phyloP scores from a whole-genome alignment of 1,140 invertebrate genomes.

The Leptinotarsa texana region DNA sequence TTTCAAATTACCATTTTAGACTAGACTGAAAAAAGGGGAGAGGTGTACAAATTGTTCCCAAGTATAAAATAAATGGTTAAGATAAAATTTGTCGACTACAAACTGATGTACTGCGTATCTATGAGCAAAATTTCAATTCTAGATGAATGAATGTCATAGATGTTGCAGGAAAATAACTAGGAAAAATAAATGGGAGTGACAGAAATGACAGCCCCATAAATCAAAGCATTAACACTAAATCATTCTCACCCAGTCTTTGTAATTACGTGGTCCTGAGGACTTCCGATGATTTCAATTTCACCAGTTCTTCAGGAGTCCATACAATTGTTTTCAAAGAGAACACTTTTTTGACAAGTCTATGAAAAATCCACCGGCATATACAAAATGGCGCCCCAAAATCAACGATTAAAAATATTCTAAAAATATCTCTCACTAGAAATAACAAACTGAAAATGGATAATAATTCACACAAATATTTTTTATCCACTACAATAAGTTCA shows the following conservation, averaged over 20 bases:
- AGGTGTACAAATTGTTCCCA: neutral
- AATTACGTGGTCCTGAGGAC: slow-evolving; percentile 9
- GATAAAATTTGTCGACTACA: neutral
- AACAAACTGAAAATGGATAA: slow-evolving; percentile 18
- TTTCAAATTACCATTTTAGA: slow-evolving; percentile 46
- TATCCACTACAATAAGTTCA: slow-evolving; percentile 35
- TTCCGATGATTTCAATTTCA: slow-evolving; percentile 1
- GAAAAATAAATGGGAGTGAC: slow-evolving; percentile 54
- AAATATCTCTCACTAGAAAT: slow-evolving; percentile 34
- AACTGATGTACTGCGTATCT: slow-evolving; percentile 1
- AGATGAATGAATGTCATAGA: slow-evolving; percentile 43
- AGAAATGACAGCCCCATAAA: slow-evolving; percentile 37
- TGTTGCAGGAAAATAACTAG: slow-evolving; percentile 12
- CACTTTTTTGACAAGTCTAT: slow-evolving; percentile 45
- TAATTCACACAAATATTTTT: slow-evolving; percentile 27
- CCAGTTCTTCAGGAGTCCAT: slow-evolving; percentile 45
- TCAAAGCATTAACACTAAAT: slow-evolving; percentile 23
- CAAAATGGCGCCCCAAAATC: slow-evolving; percentile 54
- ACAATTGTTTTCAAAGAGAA: slow-evolving; percentile 32
- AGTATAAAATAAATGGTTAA: neutral
- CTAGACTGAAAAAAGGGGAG: slow-evolving; percentile 34
- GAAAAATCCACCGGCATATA: slow-evolving; percentile 53
- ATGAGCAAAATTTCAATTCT: neutral
- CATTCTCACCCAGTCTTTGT: slow-evolving; percentile 20
- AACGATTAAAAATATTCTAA: slow-evolving; percentile 48